phyloP scores from a whole-genome alignment of 2,113 vertebrate species.

The Lophura nycthemera region DNA sequence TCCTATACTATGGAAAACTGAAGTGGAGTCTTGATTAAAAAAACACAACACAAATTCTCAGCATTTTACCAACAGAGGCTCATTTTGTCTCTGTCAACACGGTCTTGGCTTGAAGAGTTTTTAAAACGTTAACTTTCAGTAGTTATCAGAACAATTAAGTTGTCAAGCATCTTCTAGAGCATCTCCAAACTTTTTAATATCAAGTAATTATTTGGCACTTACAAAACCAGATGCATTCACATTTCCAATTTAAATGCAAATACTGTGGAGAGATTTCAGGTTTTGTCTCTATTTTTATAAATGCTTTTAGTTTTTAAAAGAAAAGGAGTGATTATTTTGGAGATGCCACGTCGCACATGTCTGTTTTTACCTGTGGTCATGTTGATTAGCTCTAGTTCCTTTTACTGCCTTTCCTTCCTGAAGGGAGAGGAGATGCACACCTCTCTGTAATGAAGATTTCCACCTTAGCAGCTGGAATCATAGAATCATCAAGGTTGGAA shows the following conservation, averaged over 20 bases:
- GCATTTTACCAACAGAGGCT: not conserved
- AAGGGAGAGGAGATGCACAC: not conserved
- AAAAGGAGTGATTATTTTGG: slow-evolving; percentile 17
- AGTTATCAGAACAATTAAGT: slow-evolving; percentile 66
- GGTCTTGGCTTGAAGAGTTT: not conserved
- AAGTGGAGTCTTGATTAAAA: not conserved
- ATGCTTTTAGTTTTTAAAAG: slow-evolving; percentile 14
- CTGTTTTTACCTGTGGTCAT: not conserved
- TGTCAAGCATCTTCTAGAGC: slow-evolving; percentile 50
- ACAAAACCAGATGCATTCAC: slow-evolving; percentile 57
- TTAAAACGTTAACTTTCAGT: slow-evolving; percentile 28
- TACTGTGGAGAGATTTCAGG: slow-evolving; percentile 38
- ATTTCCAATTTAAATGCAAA: slow-evolving; percentile 78
- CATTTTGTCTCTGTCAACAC: not conserved
- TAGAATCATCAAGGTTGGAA: too few relatives aligned
- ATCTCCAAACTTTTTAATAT: slow-evolving; percentile 69
- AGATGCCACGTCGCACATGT: slow-evolving; percentile 1
- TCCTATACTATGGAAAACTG: not conserved
- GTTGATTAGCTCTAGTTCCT: slow-evolving; percentile 45
- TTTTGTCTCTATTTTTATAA: slow-evolving; percentile 64
- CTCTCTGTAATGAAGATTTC: not conserved
- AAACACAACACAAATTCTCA: not conserved
- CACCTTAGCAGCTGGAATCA: not conserved
- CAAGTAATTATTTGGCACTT: slow-evolving; percentile 70
- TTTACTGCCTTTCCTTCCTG: not conserved